Percentiles rank a stretch among this genome's conserved stretches.
Evolutionary conservation across 2,888 invertebrate genomes (phyloP).

Genomic region (Arrhopalites spinosus): DNA sequence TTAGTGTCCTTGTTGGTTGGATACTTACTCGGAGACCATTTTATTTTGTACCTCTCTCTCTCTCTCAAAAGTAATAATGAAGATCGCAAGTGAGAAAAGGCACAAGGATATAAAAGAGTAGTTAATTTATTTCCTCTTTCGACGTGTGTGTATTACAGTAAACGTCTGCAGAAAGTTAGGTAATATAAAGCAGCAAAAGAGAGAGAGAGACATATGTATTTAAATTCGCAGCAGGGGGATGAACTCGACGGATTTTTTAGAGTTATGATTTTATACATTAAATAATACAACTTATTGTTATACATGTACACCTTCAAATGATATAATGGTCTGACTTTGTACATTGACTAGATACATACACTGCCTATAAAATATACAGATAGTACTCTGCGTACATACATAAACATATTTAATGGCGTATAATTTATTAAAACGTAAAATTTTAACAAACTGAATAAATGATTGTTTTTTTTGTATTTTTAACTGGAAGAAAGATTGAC

Average conservation of each 20-base stretch:
- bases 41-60: background rate
- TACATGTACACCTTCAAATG: background rate
- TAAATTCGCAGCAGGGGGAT: constrained; percentile 11
- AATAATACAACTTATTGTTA: background rate
- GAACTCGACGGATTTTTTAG: background rate
- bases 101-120: background rate
- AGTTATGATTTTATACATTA: background rate
- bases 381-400: too few relatives aligned
- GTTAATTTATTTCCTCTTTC: background rate
- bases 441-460: constrained; percentile 10
- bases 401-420: too few relatives aligned
- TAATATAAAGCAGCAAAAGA: background rate
- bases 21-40: background rate
- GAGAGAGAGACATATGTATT: constrained; percentile 9
- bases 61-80: background rate
- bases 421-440: background rate
- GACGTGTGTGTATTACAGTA: background rate
- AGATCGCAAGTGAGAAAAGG: background rate
- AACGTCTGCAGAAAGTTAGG: background rate
- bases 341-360: too few relatives aligned
- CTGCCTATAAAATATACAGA: too few relatives aligned
- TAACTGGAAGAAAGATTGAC: background rate
- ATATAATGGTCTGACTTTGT: too few relatives aligned
- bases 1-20: background rate
- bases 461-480: background rate